Evolutionary conservation across 1,140 invertebrate species (phyloP).

Genomic region (Babylonia areolata): DNA sequence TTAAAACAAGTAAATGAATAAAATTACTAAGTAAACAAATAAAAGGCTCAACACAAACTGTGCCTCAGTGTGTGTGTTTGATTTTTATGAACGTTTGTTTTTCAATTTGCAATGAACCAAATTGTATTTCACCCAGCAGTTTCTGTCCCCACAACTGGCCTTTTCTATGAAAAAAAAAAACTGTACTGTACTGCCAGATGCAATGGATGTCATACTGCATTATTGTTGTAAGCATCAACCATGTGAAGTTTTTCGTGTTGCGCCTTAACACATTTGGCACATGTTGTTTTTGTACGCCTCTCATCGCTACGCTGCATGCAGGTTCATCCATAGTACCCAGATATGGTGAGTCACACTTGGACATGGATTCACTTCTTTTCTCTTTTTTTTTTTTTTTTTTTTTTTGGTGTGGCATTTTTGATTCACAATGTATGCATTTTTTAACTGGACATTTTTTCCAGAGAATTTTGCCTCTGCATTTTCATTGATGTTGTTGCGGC

Average conservation of each 20-base stretch:
- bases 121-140: no score
- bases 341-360: conserved; percentile 60
- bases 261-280: conserved; percentile 27
- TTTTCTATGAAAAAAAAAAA: no score
- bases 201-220: no score
- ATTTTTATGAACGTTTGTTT: no score
- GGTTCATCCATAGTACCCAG: conserved; percentile 65
- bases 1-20: no score
- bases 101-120: no score
- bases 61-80: no score
- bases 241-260: conserved; percentile 6
- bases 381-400: background rate
- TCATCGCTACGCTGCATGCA: conserved; percentile 45
- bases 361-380: background rate
- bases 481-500: background rate
- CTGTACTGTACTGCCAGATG: no score
- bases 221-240: background rate
- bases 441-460: background rate
- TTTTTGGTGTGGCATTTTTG: background rate
- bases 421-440: background rate
- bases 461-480: background rate
- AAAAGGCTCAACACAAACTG: no score
- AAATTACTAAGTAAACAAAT: no score
- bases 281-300: conserved; percentile 9
- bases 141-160: no score